Conservation (phyloP, 2,888 invertebrate species). For the Eutolmus rufibarbis region DNA sequence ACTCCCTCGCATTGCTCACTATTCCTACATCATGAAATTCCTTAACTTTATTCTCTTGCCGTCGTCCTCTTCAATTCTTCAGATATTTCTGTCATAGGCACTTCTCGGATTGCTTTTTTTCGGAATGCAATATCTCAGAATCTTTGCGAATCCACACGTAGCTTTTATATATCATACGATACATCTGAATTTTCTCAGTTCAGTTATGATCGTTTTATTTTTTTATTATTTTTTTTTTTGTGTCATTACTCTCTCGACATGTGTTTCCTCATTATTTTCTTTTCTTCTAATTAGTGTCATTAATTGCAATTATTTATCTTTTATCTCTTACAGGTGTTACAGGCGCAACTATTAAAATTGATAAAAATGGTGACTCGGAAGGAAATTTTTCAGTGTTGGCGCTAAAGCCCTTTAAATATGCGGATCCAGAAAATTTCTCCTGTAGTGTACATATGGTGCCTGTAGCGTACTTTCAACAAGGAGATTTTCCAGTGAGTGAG, state of each 20-base stretch:
- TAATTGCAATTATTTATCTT: background rate
- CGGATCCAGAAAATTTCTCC: slow-evolving; percentile 66
- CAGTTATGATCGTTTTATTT: background rate
- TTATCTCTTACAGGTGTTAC: slow-evolving; percentile 77
- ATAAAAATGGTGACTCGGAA: slow-evolving; percentile 93
- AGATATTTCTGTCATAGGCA: background rate
- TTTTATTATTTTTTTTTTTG: background rate
- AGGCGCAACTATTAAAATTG: slow-evolving; percentile 90
- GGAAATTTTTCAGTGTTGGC: slow-evolving; percentile 96
- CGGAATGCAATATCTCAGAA: background rate
- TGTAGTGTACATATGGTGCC: slow-evolving; percentile 83
- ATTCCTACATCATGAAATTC: background rate
- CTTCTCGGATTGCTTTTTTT: background rate
- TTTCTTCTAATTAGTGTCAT: background rate
- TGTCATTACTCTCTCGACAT: background rate
- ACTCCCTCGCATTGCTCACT: background rate
- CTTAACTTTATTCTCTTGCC: background rate
- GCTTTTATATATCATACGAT: background rate
- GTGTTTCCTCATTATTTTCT: background rate
- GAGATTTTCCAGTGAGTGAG: slow-evolving; percentile 80
- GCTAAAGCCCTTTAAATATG: slow-evolving; percentile 68
- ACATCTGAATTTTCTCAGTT: background rate
- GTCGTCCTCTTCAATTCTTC: background rate
- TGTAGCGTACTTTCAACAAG: slow-evolving; percentile 83
- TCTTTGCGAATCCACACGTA: background rate